A percentile compares a stretch with the other conserved stretches of the same genome.
Conservation (phyloP, 2,113 vertebrate genomes). For the Chlorodrepanis virens region DNA sequence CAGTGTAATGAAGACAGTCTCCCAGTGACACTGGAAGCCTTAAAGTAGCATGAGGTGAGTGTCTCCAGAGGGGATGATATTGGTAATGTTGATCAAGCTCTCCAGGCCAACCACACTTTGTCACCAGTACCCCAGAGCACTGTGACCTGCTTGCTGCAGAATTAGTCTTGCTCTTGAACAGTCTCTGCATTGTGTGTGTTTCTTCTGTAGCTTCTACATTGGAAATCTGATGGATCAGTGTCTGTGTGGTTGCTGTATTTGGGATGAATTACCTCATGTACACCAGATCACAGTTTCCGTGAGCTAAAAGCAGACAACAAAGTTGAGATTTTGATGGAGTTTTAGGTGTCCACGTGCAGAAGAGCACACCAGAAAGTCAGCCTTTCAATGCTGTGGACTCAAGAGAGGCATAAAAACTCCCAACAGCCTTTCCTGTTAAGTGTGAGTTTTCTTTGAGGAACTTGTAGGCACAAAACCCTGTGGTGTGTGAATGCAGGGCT, state of each 20-base stretch:
- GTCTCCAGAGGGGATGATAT: background rate
- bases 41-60: background rate
- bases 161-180: background rate
- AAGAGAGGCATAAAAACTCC: background rate
- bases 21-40: background rate
- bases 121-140: background rate
- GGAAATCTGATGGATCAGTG: background rate
- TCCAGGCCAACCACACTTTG: background rate
- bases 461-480: rapidly evolving
- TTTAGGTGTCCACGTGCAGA: background rate
- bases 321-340: background rate
- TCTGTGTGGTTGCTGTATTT: background rate
- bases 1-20: background rate
- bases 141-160: background rate
- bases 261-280: background rate
- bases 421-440: background rate
- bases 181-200: background rate
- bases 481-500: background rate
- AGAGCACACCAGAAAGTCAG: background rate
- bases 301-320: background rate
- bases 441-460: background rate
- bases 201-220: background rate
- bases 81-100: background rate
- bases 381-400: background rate
- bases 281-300: background rate